These are phyloP conservation scores for Escarpia spicata DNA, from an alignment of 2,888 invertebrate species.

Conservation along the genomic window DNA sequence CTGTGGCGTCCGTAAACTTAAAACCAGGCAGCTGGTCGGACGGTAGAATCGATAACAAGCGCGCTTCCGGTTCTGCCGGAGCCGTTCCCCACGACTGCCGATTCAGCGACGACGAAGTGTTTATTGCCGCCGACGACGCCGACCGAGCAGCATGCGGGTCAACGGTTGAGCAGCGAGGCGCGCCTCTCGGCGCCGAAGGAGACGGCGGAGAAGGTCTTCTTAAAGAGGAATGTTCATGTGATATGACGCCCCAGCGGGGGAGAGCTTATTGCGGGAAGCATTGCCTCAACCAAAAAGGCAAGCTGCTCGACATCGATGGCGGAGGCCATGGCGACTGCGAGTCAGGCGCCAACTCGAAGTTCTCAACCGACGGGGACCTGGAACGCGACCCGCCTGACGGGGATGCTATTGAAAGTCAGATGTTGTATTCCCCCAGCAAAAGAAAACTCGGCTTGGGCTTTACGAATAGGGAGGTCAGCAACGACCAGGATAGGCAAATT, in stretches of 20 bases:
- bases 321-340: neutral
- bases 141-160: neutral
- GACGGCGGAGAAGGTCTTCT: neutral
- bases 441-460: neutral
- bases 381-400: neutral
- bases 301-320: neutral
- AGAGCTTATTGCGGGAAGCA: slow-evolving; percentile 16
- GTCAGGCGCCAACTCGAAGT: neutral
- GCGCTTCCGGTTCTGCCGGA: slow-evolving; percentile 1
- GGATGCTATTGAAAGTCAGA: neutral
- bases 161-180: neutral
- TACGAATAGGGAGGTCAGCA: neutral
- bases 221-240: neutral
- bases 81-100: neutral
- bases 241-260: slow-evolving; percentile 4
- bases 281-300: neutral
- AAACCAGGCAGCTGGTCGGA: neutral
- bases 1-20: slow-evolving; percentile 6
- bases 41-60: neutral
- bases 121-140: neutral
- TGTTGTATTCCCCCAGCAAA: slow-evolving; percentile 4
- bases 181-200: neutral
- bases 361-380: slow-evolving; percentile 10
- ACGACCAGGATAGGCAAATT: neutral
- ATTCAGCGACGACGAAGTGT: slow-evolving; percentile 6